A percentile compares a stretch with the other conserved stretches of the same genome.
These are phyloP conservation scores for Charaxes varanes DNA, from an alignment of 1,140 invertebrate genomes.

Conservation along the genomic window DNA sequence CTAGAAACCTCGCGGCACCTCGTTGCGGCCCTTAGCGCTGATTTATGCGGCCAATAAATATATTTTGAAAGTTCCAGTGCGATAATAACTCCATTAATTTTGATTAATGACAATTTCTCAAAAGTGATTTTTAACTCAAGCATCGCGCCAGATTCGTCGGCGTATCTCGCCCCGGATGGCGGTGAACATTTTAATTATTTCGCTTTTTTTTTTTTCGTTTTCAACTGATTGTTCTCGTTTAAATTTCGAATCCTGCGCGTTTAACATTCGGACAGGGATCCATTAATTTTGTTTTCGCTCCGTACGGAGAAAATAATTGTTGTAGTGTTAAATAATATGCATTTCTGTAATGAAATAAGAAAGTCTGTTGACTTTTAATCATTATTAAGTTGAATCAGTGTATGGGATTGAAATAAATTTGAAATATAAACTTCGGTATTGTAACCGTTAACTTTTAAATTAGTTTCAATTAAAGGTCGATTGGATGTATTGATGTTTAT, in stretches of 20 bases:
- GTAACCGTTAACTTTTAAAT: too few relatives aligned
- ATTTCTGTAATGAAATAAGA: too few relatives aligned
- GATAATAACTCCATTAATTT: conserved; percentile 74
- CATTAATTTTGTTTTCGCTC: conserved; percentile 1
- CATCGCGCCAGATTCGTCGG: conserved; percentile 29
- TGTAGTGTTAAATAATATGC: too few relatives aligned
- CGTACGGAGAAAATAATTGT: too few relatives aligned
- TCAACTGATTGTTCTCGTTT: conserved; percentile 51
- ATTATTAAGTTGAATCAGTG: too few relatives aligned
- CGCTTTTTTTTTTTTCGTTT: too few relatives aligned
- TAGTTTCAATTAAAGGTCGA: too few relatives aligned
- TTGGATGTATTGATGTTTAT: too few relatives aligned
- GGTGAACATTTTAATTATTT: conserved; percentile 59
- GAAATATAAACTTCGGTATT: too few relatives aligned
- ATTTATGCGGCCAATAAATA: conserved; percentile 70
- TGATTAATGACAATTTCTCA: conserved; percentile 71
- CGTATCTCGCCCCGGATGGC: conserved; percentile 40
- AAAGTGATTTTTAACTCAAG: conserved; percentile 63
- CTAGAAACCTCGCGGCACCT: conserved; percentile 58
- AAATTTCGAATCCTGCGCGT: conserved; percentile 19
- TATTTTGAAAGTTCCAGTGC: conserved; percentile 69
- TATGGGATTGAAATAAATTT: too few relatives aligned
- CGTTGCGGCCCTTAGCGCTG: conserved; percentile 66
- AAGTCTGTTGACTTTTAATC: too few relatives aligned
- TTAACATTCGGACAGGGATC: background rate